phyloP scores from a whole-genome alignment of 1,140 invertebrate species.

The Oryzaephilus surinamensis region DNA sequence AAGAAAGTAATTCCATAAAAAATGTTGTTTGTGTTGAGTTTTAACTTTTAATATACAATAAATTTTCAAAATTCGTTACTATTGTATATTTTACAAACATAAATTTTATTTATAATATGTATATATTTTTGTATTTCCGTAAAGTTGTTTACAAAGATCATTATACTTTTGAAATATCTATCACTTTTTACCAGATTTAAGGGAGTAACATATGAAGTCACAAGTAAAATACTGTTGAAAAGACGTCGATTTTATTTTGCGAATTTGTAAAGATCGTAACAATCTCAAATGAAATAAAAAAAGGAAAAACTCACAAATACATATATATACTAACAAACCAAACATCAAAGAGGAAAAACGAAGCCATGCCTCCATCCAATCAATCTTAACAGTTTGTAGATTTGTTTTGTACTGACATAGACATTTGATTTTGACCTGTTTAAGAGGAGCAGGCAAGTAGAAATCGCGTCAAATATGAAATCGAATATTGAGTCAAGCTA shows the following conservation, averaged over 20 bases:
- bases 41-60: too few relatives aligned
- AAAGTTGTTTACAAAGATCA: slow-evolving; percentile 1
- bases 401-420: slow-evolving; percentile 11
- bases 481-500: slow-evolving; percentile 22
- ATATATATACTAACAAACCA: too few relatives aligned
- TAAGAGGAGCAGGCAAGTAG: slow-evolving; percentile 7
- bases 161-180: too few relatives aligned
- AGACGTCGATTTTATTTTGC: too few relatives aligned
- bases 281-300: slow-evolving; percentile 10
- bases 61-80: too few relatives aligned
- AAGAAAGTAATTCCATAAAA: neutral
- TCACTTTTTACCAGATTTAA: too few relatives aligned
- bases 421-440: slow-evolving; percentile 13
- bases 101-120: too few relatives aligned
- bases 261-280: too few relatives aligned
- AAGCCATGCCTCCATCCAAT: slow-evolving; percentile 14
- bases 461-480: slow-evolving; percentile 21
- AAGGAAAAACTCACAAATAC: slow-evolving; percentile 12
- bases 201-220: too few relatives aligned
- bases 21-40: neutral
- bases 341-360: too few relatives aligned
- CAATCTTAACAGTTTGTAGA: slow-evolving; percentile 11
- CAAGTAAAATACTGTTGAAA: too few relatives aligned
- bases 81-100: too few relatives aligned
- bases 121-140: neutral